phyloP scores from a whole-genome alignment of 1,140 invertebrate species.

The Pseudomyrmex cubaensis region DNA sequence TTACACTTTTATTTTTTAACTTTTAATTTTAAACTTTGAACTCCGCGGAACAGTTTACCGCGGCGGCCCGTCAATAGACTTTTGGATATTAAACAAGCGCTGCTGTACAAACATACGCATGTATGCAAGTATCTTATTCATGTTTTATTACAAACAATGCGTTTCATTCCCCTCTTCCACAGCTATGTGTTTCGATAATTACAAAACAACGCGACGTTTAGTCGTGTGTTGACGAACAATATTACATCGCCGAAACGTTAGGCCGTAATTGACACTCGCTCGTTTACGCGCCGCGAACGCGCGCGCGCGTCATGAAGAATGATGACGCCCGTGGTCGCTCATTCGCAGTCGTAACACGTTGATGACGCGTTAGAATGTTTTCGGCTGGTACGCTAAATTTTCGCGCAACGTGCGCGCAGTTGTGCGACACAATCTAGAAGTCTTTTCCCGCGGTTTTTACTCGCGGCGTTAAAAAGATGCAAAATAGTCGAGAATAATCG shows the following conservation, averaged over 20 bases:
- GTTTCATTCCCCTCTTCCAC: not conserved
- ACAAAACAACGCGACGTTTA: not conserved
- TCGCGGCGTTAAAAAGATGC: not conserved
- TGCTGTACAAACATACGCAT: not conserved
- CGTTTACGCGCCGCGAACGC: conserved; percentile 20
- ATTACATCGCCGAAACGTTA: not conserved
- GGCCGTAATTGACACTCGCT: conserved; percentile 34
- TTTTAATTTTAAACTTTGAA: not conserved
- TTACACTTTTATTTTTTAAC: too few species aligned
- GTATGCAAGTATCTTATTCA: too few species aligned
- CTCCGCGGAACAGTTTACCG: not conserved
- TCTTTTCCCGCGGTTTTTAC: not conserved
- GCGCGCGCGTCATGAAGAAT: conserved; percentile 36
- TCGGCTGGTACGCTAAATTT: not conserved
- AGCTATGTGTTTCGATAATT: conserved; percentile 12
- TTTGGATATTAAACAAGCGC: conserved; percentile 16
- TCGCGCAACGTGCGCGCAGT: not conserved
- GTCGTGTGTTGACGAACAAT: not conserved
- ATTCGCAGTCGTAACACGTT: conserved; percentile 4
- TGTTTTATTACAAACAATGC: conserved; percentile 15
- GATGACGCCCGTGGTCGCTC: conserved; percentile 11
- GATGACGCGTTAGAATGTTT: conserved; percentile 8
- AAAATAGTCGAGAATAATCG: not conserved
- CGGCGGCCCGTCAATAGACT: not conserved
- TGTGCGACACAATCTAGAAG: not conserved